phyloP scores from a whole-genome alignment of 2,797 vertebrate genomes.

The Halcyon badia region DNA sequence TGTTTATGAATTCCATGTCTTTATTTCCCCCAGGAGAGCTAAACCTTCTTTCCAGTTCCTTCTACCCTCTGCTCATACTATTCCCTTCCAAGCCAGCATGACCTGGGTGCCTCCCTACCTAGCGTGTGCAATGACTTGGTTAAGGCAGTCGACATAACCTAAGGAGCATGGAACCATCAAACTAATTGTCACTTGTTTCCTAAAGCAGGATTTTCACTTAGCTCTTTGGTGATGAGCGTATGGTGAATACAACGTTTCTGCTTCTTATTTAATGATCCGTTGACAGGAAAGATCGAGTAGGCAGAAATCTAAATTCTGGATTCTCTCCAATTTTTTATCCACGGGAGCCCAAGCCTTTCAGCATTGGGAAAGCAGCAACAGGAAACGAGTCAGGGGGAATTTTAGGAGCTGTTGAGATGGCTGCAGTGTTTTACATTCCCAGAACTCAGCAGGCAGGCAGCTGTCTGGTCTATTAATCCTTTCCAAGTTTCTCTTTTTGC shows the following conservation, averaged over 20 bases:
- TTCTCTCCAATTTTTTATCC: conserved; percentile 46
- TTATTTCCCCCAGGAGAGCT: not conserved
- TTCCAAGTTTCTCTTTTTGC: conserved; percentile 14
- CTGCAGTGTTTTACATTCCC: conserved; percentile 63
- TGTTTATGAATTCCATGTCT: not conserved
- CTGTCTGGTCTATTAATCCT: conserved; percentile 58
- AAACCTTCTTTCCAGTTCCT: not conserved
- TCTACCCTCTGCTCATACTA: not conserved
- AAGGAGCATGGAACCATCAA: not conserved
- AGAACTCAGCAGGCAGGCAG: conserved; percentile 71
- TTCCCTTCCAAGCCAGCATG: not conserved
- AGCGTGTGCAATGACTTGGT: not conserved
- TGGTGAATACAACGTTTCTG: not conserved
- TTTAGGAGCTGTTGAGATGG: conserved; percentile 69
- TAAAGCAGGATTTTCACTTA: conserved; percentile 12
- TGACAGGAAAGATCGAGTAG: conserved; percentile 53
- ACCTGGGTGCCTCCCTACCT: not conserved
- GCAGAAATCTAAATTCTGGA: conserved; percentile 66
- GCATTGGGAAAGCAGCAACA: conserved; percentile 67
- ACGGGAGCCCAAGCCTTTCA: conserved; percentile 65
- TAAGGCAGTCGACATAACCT: not conserved
- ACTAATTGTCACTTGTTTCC: not conserved
- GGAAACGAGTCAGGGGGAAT: conserved; percentile 53
- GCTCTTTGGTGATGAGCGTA: not conserved
- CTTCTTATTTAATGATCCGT: conserved; percentile 41